Base-by-base conservation (phyloP, 2,113 vertebrate genomes). In the Cepphus grylle region DNA sequence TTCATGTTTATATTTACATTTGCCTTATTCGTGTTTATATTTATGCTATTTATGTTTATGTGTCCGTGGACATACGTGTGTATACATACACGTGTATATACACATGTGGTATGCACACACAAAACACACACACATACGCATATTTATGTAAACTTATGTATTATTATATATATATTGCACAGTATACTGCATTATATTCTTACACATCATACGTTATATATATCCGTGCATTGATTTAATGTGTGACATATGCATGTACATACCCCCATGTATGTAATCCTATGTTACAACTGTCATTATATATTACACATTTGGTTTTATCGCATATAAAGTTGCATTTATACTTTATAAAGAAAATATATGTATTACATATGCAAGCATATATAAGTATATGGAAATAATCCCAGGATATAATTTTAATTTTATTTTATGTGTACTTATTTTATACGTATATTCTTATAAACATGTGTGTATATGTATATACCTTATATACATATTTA, bases 81-180 rank as follows among this genome's bases (percentile, higher is more conserved):
- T 17, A 8, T 30, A 42, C 15, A 25, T 63, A 14, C 5, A 8
- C 8, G 1, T 23, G 9, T 56, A 6, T n/a, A 9, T 18, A 23
- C 11, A 18, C 21, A 16, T 8, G 42, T 36, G 43, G 29, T 20
- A 6, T 18, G 17, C 58, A 45, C 61, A 38, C 59, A 11, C 4
- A 6, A 71, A 69, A 7, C 10, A 53, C 16, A 49, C 10, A 21
- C 16, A 58, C 1, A 0, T 14, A n/a, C n/a, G 14, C 16, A 32
- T 66, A 29, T n/a, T 74, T 32, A 43, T 16, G 58, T 29, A 62
- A 72, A 63, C 15, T 8, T 55, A 40, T 7, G 4, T 18, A 40
- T 71, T n/a, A 29, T 76, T 50, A 63, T 6, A 34, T 7, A 27
- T 50, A 19, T 5, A n/a, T 73, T 52, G 25, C 6, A 61, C 15